Conservation (phyloP, 2,113 vertebrate genomes). For the Pygoscelis adeliae region DNA sequence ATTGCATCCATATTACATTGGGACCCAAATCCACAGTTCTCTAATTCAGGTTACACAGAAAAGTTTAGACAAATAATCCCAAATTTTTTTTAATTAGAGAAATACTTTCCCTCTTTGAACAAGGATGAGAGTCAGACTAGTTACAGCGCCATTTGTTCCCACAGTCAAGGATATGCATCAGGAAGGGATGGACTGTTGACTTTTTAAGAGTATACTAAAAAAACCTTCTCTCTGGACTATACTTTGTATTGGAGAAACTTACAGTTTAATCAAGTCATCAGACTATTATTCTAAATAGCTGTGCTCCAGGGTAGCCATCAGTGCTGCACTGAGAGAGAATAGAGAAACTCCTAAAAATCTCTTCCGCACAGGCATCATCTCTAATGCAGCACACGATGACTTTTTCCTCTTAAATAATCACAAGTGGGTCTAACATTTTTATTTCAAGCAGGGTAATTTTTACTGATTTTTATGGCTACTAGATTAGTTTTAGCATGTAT, state of each 20-base stretch:
- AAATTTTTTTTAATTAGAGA: neutral
- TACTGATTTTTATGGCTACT: slow-evolving; percentile 11
- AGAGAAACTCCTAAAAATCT: neutral
- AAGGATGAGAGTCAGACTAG: neutral
- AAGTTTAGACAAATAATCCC: neutral
- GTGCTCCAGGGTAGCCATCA: neutral
- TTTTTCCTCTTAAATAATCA: neutral
- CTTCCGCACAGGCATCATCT: neutral
- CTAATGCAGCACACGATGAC: neutral
- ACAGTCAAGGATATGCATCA: neutral
- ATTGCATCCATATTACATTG: neutral
- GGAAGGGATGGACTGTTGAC: neutral
- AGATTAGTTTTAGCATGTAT: neutral
- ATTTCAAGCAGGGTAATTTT: neutral
- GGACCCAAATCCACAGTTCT: slow-evolving; percentile 10
- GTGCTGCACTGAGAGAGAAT: neutral
- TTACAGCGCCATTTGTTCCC: neutral
- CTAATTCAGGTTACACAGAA: neutral
- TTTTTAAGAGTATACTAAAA: neutral
- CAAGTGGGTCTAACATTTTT: neutral
- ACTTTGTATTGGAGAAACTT: neutral
- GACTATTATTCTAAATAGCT: neutral
- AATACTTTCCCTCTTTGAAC: neutral
- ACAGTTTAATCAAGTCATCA: neutral
- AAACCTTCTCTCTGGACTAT: neutral